Base-by-base conservation (phyloP, 2,797 vertebrate genomes). In the Gobionotothen gibberifrons region DNA sequence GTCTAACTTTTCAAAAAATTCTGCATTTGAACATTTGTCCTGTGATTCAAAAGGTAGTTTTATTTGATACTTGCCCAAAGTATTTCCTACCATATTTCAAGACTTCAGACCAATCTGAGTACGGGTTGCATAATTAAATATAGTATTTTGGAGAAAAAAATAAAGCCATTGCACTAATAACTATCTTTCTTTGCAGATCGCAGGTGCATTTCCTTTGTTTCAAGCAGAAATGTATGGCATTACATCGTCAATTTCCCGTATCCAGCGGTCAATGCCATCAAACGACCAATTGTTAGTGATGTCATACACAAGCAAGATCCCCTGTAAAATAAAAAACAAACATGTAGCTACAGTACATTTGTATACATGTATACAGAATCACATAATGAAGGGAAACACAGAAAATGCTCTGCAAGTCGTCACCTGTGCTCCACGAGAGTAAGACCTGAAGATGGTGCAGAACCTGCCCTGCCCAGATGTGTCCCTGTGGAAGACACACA, bases 281-380 rank as follows among this genome's bases (percentile, higher is more conserved):
- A 99, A 99, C 15, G 98, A 99, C 98, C 98, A 99, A 78, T 94
- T 95, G 59, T 99, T 99, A 7, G 98, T 99, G 93, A 99, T 99
- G 89, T 99, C 98, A 0, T 99, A 99, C 3, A 99, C 98, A 60
- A 99, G 93, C 66, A 99, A 95, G 83, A 99, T 99, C n/a, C 98
- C 98, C 98, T 99, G 87, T 51, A 19, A 14, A 71, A 62, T 17
- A 3, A 61, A 83, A 71, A 49, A 15, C 8, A 63, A 72, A 44
- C n/a, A 43, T 59, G 12, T 54, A 36, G 6, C 6, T 36, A 36
- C 32, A 36, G 32, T 36, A 36, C 8, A 36, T 9, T 36, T 36
- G 32, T 36, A 36, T 36, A 36, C 6, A 36, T 9, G 2, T 36
- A 14, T 15, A 67, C 0, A 42, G 3, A 49, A 19, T 36, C 1